Percentiles rank a stretch among this genome's conserved stretches.
phyloP scores from a whole-genome alignment of 2,888 invertebrate species.

The Agriopis marginaria region DNA sequence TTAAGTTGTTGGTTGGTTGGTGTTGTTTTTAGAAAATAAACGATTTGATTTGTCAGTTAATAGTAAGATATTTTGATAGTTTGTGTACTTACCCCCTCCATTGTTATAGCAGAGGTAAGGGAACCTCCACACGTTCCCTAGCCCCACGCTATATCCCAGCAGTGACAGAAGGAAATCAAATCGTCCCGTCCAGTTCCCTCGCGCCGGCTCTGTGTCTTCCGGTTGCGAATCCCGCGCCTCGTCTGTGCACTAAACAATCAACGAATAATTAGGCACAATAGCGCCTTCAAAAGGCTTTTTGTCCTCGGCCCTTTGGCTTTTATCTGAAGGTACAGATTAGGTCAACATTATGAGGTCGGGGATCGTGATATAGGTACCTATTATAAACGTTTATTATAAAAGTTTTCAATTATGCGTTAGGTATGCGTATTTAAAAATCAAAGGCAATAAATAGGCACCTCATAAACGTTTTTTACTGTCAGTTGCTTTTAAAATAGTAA shows the following conservation, averaged over 20 bases:
- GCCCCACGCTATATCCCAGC: slow-evolving; percentile 90
- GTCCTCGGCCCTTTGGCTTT: background rate
- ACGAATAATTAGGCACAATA: slow-evolving; percentile 6
- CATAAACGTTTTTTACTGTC: too few relatives aligned
- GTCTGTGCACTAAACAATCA: slow-evolving; percentile 61
- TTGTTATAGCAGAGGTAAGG: slow-evolving; percentile 92
- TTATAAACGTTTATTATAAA: too few relatives aligned
- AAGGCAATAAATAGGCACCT: too few relatives aligned
- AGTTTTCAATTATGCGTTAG: too few relatives aligned
- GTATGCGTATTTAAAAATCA: too few relatives aligned
- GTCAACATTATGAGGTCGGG: background rate
- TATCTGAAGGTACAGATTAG: background rate
- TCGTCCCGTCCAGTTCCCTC: slow-evolving; percentile 91
- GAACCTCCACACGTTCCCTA: slow-evolving; percentile 92
- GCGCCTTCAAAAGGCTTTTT: slow-evolving; percentile 5
- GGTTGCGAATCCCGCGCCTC: slow-evolving; percentile 45
- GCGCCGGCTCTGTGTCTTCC: slow-evolving; percentile 82
- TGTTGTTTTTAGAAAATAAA: too few relatives aligned
- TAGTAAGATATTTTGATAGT: background rate
- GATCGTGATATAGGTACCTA: too few relatives aligned
- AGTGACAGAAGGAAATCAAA: slow-evolving; percentile 91
- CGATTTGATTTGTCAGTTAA: background rate
- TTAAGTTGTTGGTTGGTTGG: too few relatives aligned
- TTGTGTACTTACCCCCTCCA: slow-evolving; percentile 87
- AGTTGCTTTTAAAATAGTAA: too few relatives aligned